Base-by-base conservation (phyloP, 2,113 vertebrate genomes). In the Amphilophus citrinellus region DNA sequence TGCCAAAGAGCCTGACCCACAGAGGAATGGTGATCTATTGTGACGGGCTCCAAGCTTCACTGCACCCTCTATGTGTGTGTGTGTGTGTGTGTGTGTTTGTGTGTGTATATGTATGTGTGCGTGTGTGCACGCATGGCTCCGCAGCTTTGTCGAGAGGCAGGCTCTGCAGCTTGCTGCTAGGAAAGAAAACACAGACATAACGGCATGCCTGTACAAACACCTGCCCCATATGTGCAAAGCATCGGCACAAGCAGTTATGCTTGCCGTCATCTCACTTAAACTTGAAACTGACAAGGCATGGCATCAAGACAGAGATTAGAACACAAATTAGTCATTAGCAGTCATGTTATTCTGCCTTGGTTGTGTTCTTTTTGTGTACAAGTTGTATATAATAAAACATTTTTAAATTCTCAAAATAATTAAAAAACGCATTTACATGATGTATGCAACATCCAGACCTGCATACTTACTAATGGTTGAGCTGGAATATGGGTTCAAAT, bases 101-200 rank as follows among this genome's bases (percentile, higher is more conserved):
- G 39, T 76, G 53, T 83, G 27, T 61, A 61, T 75, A 2, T 84
- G 39, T 65, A 44, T 83, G 32, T 61, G 61, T 75, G 57, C 3
- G 4, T 5, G 4, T 15, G 44, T 6, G 5, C 5, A 13, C 5
- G 4, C 2, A 6, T n/a, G 10, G 73, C 39, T 59, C 3, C 61
- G 80, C 27, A 58, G 83, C 15, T 76, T 56, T 58, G 63, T 56
- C 62, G 18, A 82, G 73, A 58, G 84, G 66, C 79, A 56, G 39
- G 20, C 81, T 84, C 61, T 78, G 59, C 61, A 58, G 61, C 58
- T 85, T 58, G 80, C 79, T 87, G 87, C 82, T 81, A 50, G 53
- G 85, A 78, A 77, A 82, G 60, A 85, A 81, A 88, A 79, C 78
- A 88, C 62, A 90, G 66, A 83, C 79, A 84, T 66, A 75, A 88